Conservation (phyloP, 2,113 vertebrate genomes). For the Mormyrus iriodes region DNA sequence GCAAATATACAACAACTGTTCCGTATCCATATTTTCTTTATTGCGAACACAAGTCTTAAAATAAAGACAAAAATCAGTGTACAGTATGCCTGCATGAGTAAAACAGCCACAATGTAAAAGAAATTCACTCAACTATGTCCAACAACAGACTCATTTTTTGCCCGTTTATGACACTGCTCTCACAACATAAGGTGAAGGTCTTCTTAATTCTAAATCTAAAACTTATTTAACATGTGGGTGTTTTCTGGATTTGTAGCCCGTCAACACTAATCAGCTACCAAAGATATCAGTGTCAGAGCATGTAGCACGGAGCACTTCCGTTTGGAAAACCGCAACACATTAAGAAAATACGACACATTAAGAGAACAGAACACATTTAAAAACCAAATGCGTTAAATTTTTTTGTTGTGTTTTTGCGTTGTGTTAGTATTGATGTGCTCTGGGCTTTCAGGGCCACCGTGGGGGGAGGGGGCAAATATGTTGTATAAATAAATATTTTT, state of each 20-base stretch:
- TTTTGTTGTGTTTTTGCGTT: background rate
- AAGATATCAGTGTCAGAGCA: background rate
- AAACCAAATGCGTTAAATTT: background rate
- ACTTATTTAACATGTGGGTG: background rate
- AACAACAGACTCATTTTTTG: too few relatives aligned
- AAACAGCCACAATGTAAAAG: too few relatives aligned
- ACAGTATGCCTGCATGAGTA: too few relatives aligned
- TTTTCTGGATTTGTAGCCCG: background rate
- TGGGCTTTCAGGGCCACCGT: background rate
- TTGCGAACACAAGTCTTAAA: too few relatives aligned
- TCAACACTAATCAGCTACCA: background rate
- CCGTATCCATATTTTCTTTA: too few relatives aligned
- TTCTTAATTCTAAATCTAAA: background rate
- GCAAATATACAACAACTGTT: too few relatives aligned
- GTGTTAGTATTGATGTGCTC: background rate
- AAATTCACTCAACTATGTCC: too few relatives aligned
- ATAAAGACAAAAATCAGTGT: too few relatives aligned
- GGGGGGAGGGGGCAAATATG: background rate
- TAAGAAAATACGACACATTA: background rate
- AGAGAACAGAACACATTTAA: background rate
- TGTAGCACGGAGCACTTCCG: background rate
- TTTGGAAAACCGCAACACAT: background rate
- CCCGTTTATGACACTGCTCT: too few relatives aligned
- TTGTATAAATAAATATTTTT: background rate
- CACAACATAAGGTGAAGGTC: background rate